These are phyloP conservation scores for Piaya cayana DNA, from an alignment of 2,113 vertebrate species.

Conservation along the genomic window DNA sequence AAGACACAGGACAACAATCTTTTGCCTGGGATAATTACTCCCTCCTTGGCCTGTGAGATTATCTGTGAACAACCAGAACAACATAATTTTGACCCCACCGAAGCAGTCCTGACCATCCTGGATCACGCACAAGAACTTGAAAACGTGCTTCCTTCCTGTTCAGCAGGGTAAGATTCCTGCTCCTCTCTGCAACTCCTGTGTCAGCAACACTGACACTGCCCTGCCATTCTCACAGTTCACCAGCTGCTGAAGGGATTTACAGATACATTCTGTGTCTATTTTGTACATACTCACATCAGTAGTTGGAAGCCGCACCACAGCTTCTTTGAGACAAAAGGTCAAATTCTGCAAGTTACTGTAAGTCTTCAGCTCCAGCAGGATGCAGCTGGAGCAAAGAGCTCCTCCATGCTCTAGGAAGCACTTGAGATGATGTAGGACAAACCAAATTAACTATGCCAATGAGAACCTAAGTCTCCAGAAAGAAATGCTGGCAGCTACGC, in stretches of 20 bases:
- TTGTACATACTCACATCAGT: not conserved
- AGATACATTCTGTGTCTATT: not conserved
- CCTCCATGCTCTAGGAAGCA: not conserved
- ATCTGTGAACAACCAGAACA: not conserved
- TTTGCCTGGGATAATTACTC: not conserved
- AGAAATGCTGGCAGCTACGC: not conserved
- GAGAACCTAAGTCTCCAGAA: not conserved
- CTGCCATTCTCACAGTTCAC: not conserved
- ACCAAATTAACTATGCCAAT: not conserved
- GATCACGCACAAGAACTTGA: not conserved
- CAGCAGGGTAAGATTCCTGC: not conserved
- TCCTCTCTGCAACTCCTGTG: not conserved
- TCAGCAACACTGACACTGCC: not conserved
- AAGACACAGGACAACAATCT: constrained; percentile 8
- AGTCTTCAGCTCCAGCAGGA: not conserved
- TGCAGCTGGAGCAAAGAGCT: not conserved
- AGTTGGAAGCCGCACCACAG: not conserved
- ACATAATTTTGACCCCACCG: not conserved
- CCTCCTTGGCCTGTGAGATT: not conserved
- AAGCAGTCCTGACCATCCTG: constrained; percentile 8
- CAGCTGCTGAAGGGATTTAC: not conserved
- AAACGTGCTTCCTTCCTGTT: constrained; percentile 50
- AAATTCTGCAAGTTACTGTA: constrained; percentile 1
- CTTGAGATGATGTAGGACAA: not conserved
- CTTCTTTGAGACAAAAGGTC: constrained; percentile 32